These are phyloP conservation scores for Microtus oregoni DNA, from an alignment of 2,113 vertebrate species.

Conservation along the genomic window DNA sequence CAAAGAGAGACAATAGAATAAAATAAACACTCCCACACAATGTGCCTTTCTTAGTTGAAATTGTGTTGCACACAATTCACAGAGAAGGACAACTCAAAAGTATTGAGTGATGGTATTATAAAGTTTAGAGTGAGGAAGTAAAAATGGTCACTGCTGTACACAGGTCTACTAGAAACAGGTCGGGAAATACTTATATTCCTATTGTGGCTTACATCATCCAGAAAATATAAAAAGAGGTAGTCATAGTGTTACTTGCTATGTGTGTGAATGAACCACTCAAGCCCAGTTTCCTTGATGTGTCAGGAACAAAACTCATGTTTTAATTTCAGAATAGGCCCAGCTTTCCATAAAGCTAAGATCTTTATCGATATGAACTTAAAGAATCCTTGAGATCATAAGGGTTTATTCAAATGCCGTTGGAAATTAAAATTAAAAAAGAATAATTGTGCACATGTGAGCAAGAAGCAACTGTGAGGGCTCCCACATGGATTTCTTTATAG, in stretches of 20 bases:
- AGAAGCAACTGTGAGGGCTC: conserved; percentile 48
- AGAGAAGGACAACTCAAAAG: neutral
- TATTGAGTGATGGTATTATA: neutral
- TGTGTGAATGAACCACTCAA: neutral
- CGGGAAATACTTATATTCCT: neutral
- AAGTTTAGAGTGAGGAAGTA: neutral
- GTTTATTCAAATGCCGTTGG: neutral
- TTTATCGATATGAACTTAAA: conserved; percentile 41
- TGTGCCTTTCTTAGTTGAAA: conserved; percentile 43
- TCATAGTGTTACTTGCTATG: neutral
- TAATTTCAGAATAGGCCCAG: conserved; percentile 36
- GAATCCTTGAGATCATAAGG: conserved; percentile 49
- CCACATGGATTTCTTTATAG: neutral
- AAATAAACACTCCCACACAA: neutral
- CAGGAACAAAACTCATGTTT: conserved; percentile 11
- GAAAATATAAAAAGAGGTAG: neutral
- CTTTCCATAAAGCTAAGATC: conserved; percentile 46
- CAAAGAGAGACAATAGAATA: neutral
- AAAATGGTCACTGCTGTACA: neutral
- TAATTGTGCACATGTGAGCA: neutral
- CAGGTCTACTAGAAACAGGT: neutral
- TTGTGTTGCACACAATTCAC: neutral
- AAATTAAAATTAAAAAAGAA: neutral
- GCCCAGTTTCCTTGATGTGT: conserved; percentile 2
- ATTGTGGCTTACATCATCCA: neutral